phyloP scores from a whole-genome alignment of 2,888 invertebrate genomes.

The Apeira syringaria region DNA sequence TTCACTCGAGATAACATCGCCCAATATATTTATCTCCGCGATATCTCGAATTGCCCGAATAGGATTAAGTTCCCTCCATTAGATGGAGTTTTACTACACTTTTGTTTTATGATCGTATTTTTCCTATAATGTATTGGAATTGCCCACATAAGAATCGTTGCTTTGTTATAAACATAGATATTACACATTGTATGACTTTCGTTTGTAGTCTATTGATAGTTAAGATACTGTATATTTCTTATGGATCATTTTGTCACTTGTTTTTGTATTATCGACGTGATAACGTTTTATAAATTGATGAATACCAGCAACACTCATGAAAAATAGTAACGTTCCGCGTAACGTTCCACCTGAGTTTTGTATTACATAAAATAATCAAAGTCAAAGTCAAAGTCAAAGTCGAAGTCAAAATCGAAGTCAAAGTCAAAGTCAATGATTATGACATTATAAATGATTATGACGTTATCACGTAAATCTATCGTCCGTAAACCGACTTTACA shows the following conservation, averaged over 20 bases:
- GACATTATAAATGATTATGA: no score
- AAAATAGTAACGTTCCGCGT: no score
- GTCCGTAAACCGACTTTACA: no score
- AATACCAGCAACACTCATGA: no score
- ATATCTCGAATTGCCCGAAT: conserved; percentile 63
- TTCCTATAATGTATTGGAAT: conserved; percentile 69
- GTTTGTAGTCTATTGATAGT: conserved; percentile 5
- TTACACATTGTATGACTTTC: conserved; percentile 23
- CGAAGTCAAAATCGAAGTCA: no score
- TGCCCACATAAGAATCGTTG: conserved; percentile 49
- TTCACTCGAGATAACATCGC: conserved; percentile 52
- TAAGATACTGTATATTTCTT: conserved; percentile 2
- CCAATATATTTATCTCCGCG: conserved; percentile 62
- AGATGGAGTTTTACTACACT: conserved; percentile 69
- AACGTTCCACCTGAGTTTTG: no score
- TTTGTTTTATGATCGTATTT: conserved; percentile 73
- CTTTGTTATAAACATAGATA: conserved; percentile 39
- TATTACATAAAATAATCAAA: no score
- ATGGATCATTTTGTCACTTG: conserved; percentile 2
- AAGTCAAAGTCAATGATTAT: no score
- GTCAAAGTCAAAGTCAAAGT: no score
- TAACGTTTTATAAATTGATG: no score
- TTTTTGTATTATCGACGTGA: no score
- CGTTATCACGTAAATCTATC: no score
- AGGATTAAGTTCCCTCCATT: conserved; percentile 66